phyloP scores from a whole-genome alignment of 2,113 vertebrate genomes.

The Sinocyclocheilus anshuiensis region DNA sequence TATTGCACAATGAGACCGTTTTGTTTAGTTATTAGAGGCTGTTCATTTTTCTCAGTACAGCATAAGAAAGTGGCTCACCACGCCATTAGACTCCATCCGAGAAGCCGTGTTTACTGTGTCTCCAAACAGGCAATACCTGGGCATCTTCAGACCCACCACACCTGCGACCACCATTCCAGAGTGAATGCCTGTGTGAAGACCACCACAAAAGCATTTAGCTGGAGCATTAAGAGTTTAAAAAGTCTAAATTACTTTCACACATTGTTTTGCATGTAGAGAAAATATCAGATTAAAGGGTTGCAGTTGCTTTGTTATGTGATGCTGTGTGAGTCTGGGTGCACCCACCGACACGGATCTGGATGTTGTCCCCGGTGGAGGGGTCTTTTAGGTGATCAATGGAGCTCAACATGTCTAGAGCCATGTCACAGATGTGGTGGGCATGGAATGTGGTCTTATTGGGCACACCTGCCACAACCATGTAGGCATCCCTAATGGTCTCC shows the following conservation, averaged over 20 bases:
- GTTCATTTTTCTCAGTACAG: not conserved
- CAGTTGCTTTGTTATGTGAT: not conserved
- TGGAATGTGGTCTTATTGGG: constrained; percentile 80
- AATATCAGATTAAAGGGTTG: not conserved
- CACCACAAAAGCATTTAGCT: not conserved
- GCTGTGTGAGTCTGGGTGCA: not conserved
- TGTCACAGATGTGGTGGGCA: constrained; percentile 76
- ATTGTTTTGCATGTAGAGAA: not conserved
- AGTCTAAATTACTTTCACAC: not conserved
- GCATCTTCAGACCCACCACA: constrained; percentile 77
- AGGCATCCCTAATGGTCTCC: constrained; percentile 76
- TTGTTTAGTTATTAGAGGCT: not conserved
- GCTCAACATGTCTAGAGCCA: constrained; percentile 78
- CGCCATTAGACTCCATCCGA: constrained; percentile 77
- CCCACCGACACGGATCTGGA: constrained; percentile 77
- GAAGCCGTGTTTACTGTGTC: constrained; percentile 77
- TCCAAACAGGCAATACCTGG: constrained; percentile 74
- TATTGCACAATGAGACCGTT: constrained; percentile 6
- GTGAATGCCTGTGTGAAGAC: constrained; percentile 66
- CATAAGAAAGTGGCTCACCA: constrained; percentile 62
- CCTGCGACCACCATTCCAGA: constrained; percentile 77
- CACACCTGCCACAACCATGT: constrained; percentile 79
- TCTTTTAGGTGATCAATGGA: constrained; percentile 79
- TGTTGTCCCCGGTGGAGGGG: constrained; percentile 75
- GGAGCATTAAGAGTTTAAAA: not conserved